Conservation (phyloP, 2,797 vertebrate species). For the Rhodeus uyekii region DNA sequence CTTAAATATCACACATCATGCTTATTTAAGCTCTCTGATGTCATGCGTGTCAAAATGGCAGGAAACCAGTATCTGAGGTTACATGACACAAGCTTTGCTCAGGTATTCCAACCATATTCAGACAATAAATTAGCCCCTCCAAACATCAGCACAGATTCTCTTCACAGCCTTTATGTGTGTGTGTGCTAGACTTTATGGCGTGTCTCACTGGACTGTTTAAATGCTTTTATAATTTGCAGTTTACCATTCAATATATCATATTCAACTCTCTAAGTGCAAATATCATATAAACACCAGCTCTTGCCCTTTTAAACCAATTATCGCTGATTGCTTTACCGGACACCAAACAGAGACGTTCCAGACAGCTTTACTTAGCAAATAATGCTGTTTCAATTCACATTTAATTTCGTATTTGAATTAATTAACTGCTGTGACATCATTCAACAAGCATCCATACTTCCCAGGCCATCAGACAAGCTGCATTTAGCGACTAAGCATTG, state of each 20-base stretch:
- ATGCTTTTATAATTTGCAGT: slow-evolving; percentile 17
- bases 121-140: background rate
- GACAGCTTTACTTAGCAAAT: slow-evolving; percentile 6
- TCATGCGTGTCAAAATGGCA: slow-evolving; percentile 34
- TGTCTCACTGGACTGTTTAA: background rate
- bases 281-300: slow-evolving; percentile 48
- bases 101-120: background rate
- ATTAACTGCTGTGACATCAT: background rate
- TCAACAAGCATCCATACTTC: background rate
- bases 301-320: slow-evolving; percentile 60
- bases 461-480: background rate
- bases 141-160: background rate
- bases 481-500: background rate
- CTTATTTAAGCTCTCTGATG: slow-evolving; percentile 10
- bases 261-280: slow-evolving; percentile 43
- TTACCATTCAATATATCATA: slow-evolving; percentile 7
- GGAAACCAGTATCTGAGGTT: slow-evolving; percentile 2
- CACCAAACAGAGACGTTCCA: slow-evolving; percentile 5
- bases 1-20: background rate
- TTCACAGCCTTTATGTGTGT: background rate
- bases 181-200: background rate
- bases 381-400: background rate
- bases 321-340: slow-evolving; percentile 47
- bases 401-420: background rate
- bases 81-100: background rate